Base-by-base conservation (phyloP, 2,888 invertebrate genomes). In the Aphrophora alni region DNA sequence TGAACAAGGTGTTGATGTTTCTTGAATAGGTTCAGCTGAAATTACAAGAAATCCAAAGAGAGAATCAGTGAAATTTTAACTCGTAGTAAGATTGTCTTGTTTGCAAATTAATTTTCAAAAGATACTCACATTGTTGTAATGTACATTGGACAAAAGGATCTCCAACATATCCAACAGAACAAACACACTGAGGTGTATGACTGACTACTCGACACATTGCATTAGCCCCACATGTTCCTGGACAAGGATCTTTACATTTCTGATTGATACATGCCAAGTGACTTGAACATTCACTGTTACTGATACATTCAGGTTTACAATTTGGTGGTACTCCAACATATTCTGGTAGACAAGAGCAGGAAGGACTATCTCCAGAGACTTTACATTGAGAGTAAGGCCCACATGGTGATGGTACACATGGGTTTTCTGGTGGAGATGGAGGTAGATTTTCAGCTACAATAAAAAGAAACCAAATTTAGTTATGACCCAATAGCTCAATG, bases 191-290 rank as follows among this genome's bases (percentile, higher is more conserved):
- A 21, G 90, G 89, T 0, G 97, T 92, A 88, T 97, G 97, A 87
- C 96, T 95, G 85, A 92, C 91, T 1, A 96, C 95, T 80, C 92
- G 92, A 88, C 97, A 97, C 87, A 94, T 92, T 3, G 96, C 94
- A 87, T 95, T 94, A 77, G 93, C 89, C 59, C 95, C 95, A 88
- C 95, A 95, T 82, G 93, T 92, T 84, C 95, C 95, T 38, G 91
- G 91, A 86, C 95, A 95, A 21, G 94, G 94, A 88, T 95, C 92
- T 24, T 91, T 87, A 86, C 95, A 95, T 86, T 92, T 93, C 87
- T 93, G 93, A 86, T 92, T 91, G 27, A 93, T 90, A 88, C 95
- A 95, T 68, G 94, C 93, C 86, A 89, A 91, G 85, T 92, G 91
- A 79, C 91, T 89, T 0, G 88, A 82, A 84, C 90, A 90, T 86